Evolutionary conservation across 2,888 invertebrate species (phyloP).

Genomic region (Stenichneumon culpator): DNA sequence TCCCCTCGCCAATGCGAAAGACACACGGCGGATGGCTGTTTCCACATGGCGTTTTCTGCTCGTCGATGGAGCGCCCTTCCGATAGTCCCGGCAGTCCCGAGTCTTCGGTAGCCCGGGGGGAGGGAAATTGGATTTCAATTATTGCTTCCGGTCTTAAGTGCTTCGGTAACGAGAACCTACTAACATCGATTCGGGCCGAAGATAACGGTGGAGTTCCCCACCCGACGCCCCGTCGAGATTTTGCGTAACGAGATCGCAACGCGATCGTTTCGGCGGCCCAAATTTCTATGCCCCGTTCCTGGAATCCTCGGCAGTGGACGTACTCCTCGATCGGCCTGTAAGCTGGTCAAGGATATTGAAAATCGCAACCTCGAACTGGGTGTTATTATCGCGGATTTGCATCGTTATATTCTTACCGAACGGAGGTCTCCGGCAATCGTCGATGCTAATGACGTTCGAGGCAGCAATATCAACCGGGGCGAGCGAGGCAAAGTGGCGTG

Average conservation of each 20-base stretch:
- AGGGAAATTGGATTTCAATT: constrained; percentile 59
- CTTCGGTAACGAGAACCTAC: constrained; percentile 38
- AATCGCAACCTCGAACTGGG: too few species aligned
- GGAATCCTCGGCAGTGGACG: not conserved
- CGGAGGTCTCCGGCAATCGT: too few species aligned
- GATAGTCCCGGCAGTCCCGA: not conserved
- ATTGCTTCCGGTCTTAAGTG: constrained; percentile 39
- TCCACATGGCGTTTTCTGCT: not conserved
- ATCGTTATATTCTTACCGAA: too few species aligned
- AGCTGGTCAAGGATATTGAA: too few species aligned
- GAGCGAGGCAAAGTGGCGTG: too few species aligned
- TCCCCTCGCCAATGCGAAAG: constrained; percentile 6
- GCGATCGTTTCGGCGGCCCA: not conserved
- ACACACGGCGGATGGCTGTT: not conserved
- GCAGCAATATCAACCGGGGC: too few species aligned
- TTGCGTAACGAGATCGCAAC: not conserved
- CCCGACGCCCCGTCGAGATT: not conserved
- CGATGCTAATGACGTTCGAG: too few species aligned
- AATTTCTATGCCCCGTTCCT: not conserved
- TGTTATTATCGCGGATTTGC: too few species aligned
- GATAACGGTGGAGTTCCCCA: constrained; percentile 18
- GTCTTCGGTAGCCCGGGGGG: not conserved
- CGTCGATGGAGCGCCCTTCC: not conserved
- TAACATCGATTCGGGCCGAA: constrained; percentile 1
- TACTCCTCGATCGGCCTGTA: too few species aligned